These are phyloP conservation scores for cattle (Bos taurus) DNA, from an alignment of 2,113 vertebrate genomes.

Conservation along the genomic window ARS-UCD2.0 NC_037332.1:81791501-81792000, in stretches of 20 bases:
- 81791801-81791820: background rate
- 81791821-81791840: fast-evolving
- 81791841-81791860: fast-evolving
- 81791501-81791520: background rate
- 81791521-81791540: background rate
- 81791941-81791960: background rate
- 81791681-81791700: background rate
- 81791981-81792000: background rate
- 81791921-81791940: background rate
- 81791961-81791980: background rate
- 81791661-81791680: background rate
- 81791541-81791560: background rate
- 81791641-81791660: background rate
- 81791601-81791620: background rate
- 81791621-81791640: background rate
- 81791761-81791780: background rate
- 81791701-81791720: background rate
- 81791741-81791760: background rate
- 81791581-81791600: background rate
- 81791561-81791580: background rate
- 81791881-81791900: background rate
- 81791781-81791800: background rate
- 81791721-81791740: background rate
- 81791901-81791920: background rate
- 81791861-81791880: background rate